These are phyloP conservation scores for Enteromius thamalakanensis DNA, from an alignment of 2,797 vertebrate genomes.

Conservation along the genomic window DNA sequence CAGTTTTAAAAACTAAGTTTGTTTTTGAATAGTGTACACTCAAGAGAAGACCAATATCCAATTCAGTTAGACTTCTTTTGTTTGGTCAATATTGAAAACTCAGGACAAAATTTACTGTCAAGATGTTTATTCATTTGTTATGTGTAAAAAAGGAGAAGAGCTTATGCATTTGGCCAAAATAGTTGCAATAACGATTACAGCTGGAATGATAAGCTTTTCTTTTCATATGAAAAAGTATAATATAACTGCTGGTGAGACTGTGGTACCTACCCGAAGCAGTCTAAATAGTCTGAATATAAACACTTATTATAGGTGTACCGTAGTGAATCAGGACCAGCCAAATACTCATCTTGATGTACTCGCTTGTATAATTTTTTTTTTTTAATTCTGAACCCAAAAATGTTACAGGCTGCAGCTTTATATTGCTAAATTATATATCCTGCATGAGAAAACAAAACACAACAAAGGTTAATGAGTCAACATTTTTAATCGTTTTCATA, in stretches of 20 bases:
- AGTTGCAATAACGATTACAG: neutral
- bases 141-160: neutral
- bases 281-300: too few relatives aligned
- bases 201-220: neutral
- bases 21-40: too few relatives aligned
- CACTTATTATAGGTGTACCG: too few relatives aligned
- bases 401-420: neutral
- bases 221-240: neutral
- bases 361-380: too few relatives aligned
- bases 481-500: constrained; percentile 76
- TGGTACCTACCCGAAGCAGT: too few relatives aligned
- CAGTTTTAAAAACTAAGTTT: neutral
- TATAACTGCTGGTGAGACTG: neutral
- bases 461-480: constrained; percentile 66
- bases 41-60: neutral
- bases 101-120: constrained; percentile 38
- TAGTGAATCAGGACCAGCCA: too few relatives aligned
- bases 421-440: neutral
- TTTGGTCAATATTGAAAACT: constrained; percentile 35
- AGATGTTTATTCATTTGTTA: constrained; percentile 44
- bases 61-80: neutral
- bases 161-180: neutral
- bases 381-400: too few relatives aligned
- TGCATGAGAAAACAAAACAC: neutral
- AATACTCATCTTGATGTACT: too few relatives aligned